phyloP scores from a whole-genome alignment of 2,797 vertebrate species.

The Dendrocincla tyrannina region DNA sequence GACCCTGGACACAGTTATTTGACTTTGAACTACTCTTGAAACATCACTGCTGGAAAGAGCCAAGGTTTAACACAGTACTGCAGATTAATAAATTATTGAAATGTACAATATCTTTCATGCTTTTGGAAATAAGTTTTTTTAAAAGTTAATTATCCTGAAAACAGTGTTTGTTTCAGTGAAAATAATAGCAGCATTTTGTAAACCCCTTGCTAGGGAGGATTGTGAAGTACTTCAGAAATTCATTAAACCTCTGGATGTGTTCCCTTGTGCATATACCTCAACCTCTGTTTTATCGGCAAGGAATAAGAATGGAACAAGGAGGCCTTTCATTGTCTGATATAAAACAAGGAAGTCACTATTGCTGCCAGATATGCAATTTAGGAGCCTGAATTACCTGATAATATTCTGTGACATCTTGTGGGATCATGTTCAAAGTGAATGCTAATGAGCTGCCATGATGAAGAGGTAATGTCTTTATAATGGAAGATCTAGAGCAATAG shows the following conservation, averaged over 20 bases:
- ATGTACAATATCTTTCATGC: not conserved
- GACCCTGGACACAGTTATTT: not conserved
- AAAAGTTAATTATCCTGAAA: constrained; percentile 12
- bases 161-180: not conserved
- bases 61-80: constrained; percentile 1
- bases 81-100: constrained; percentile 41
- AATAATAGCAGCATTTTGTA: not conserved
- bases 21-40: constrained; percentile 36
- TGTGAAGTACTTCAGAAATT: not conserved
- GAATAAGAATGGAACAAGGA: not conserved
- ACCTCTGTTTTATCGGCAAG: not conserved
- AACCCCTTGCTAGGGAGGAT: not conserved
- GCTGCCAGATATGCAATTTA: not conserved
- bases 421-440: not conserved
- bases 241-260: not conserved
- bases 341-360: not conserved
- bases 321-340: not conserved
- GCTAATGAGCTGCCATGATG: not conserved
- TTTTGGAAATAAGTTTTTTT: not conserved
- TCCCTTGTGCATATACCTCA: not conserved
- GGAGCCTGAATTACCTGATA: not conserved
- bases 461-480: not conserved
- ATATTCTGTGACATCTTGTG: not conserved
- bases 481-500: not conserved
- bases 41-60: not conserved